Percentiles rank a stretch among this genome's conserved stretches.
phyloP scores from a whole-genome alignment of 35 echinoderm and acorn worm genomes.

The Amphiura filiformis region DNA sequence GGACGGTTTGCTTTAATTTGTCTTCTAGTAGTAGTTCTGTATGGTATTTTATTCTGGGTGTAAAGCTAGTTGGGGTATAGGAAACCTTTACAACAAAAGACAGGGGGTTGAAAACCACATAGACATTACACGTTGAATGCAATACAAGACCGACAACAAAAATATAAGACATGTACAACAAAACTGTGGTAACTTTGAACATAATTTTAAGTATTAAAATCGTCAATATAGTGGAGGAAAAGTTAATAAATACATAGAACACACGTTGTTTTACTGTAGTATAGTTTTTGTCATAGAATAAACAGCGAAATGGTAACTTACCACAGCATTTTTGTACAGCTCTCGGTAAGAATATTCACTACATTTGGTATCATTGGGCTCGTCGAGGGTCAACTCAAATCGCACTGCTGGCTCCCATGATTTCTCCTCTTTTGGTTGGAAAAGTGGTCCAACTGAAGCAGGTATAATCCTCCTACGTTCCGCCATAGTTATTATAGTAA shows the following conservation, averaged over 20 bases:
- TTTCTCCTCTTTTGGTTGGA: constrained; percentile 63
- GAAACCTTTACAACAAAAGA: constrained; percentile 3
- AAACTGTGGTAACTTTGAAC: neutral
- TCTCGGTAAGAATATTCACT: constrained; percentile 78
- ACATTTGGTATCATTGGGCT: constrained; percentile 85
- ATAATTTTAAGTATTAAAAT: constrained; percentile 26
- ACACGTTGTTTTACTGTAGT: constrained; percentile 53
- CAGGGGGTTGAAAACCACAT: neutral
- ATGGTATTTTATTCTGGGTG: neutral
- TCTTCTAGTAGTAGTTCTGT: neutral
- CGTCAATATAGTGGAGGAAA: neutral
- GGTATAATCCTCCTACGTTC: constrained; percentile 99
- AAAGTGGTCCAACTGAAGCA: constrained; percentile 83
- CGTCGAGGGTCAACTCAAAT: constrained; percentile 76
- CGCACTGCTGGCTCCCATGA: constrained; percentile 64
- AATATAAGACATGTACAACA: constrained; percentile 8
- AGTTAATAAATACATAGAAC: constrained; percentile 34
- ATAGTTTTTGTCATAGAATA: constrained; percentile 19
- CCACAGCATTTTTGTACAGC: constrained; percentile 88
- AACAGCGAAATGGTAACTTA: constrained; percentile 61
- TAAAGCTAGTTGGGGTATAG: constrained; percentile 7
- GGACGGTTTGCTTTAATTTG: constrained; percentile 14
- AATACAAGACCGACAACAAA: constrained; percentile 42
- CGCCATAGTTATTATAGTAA: constrained; percentile 67
- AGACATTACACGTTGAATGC: neutral